Percentiles rank a stretch among this genome's conserved stretches.
Conservation (phyloP, 1,140 invertebrate species). For the Phenacoccus solenopsis region DNA sequence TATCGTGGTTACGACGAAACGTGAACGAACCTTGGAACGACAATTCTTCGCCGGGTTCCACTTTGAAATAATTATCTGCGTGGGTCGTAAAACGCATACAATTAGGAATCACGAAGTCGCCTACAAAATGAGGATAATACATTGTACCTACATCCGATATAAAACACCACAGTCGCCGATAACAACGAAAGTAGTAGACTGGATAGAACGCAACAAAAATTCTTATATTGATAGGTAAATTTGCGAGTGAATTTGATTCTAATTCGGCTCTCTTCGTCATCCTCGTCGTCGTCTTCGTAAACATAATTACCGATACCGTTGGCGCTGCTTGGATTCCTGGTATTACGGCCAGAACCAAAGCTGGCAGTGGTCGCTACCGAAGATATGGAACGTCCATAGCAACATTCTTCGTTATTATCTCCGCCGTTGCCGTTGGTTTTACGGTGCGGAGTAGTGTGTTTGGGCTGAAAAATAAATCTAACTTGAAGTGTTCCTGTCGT, state of each 20-base stretch:
- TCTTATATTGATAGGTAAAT: conserved; percentile 60
- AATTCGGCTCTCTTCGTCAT: conserved; percentile 33
- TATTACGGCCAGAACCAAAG: not conserved
- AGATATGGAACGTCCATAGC: not conserved
- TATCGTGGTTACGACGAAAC: conserved; percentile 50
- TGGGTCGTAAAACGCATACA: conserved; percentile 49
- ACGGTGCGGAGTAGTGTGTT: not conserved
- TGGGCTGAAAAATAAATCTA: no score
- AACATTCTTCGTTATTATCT: conserved; percentile 2
- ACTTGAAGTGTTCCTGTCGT: no score
- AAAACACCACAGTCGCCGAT: conserved; percentile 65
- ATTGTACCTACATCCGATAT: conserved; percentile 73
- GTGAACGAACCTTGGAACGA: conserved; percentile 64
- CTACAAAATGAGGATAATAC: not conserved
- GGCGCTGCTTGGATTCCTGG: not conserved
- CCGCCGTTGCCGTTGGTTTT: not conserved
- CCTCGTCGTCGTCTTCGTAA: not conserved
- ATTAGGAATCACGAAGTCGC: not conserved
- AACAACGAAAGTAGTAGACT: conserved; percentile 66
- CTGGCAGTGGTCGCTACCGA: not conserved
- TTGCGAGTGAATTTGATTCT: conserved; percentile 75
- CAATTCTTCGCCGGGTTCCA: conserved; percentile 59
- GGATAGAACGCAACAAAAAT: conserved; percentile 70
- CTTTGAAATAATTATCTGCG: conserved; percentile 43
- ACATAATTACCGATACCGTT: not conserved